Percentiles rank a stretch among this genome's conserved stretches.
Conservation (phyloP, 2,113 vertebrate species). For the Cichladusa arquata region DNA sequence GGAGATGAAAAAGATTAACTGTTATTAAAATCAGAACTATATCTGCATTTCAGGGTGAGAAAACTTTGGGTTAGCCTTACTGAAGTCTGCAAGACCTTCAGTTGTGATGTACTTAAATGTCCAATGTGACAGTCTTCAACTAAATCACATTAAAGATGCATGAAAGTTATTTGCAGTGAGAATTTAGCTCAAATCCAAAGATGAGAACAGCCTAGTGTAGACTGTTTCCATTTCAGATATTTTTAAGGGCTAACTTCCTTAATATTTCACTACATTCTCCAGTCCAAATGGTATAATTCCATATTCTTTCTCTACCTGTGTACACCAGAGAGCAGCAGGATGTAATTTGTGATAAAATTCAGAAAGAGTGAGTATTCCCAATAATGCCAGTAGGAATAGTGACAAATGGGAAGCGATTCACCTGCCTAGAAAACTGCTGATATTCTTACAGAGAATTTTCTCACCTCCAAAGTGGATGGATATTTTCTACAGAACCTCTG, state of each 20-base stretch:
- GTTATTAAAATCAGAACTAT: conserved; percentile 44
- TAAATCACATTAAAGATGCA: conserved; percentile 40
- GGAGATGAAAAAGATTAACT: conserved; percentile 39
- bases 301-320: neutral
- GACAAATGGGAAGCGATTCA: neutral
- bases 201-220: neutral
- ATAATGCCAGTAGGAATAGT: neutral
- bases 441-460: neutral
- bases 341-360: neutral
- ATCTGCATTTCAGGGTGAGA: conserved; percentile 5
- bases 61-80: conserved; percentile 19
- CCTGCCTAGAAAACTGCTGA: neutral
- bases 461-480: neutral
- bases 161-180: conserved; percentile 9
- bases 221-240: neutral
- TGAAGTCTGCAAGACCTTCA: neutral
- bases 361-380: neutral
- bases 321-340: neutral
- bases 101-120: neutral
- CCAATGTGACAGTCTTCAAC: conserved; percentile 5
- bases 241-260: neutral
- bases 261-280: neutral
- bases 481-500: neutral
- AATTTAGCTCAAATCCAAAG: neutral
- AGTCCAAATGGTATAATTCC: neutral